phyloP scores from a whole-genome alignment of 2,113 vertebrate species.

The Spilogale gracilis region DNA sequence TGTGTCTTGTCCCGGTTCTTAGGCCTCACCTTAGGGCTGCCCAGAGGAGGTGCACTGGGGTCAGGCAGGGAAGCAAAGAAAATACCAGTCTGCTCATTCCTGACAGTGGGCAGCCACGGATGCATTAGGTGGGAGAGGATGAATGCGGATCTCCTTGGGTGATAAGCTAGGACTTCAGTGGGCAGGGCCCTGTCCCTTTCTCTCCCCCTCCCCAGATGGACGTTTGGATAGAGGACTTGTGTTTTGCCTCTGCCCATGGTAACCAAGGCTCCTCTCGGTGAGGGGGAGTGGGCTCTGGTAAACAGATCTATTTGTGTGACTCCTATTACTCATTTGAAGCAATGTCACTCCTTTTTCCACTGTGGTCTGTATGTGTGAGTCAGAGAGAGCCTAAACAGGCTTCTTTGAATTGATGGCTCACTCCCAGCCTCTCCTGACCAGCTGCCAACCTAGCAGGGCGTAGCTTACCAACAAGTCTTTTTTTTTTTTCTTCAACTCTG shows the following conservation, averaged over 20 bases:
- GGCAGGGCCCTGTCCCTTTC: not conserved
- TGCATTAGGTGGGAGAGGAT: not conserved
- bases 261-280: slow-evolving; percentile 75
- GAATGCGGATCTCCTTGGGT: not conserved
- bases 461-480: slow-evolving; percentile 84
- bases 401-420: slow-evolving; percentile 88
- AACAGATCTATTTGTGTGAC: slow-evolving; percentile 86
- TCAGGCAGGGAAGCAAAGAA: not conserved
- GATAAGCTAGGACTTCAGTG: slow-evolving; percentile 10
- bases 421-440: slow-evolving; percentile 87
- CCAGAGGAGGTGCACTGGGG: not conserved
- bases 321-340: slow-evolving; percentile 87
- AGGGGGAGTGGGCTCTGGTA: slow-evolving; percentile 84
- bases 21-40: not conserved
- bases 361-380: slow-evolving; percentile 87
- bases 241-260: slow-evolving; percentile 63
- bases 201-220: not conserved
- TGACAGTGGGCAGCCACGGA: not conserved
- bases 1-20: not conserved
- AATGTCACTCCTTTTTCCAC: slow-evolving; percentile 88
- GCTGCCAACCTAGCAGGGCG: slow-evolving; percentile 88
- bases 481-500: slow-evolving; percentile 85
- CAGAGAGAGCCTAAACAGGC: slow-evolving; percentile 83
- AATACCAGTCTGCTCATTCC: not conserved
- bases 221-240: not conserved